Evolutionary conservation across 2,113 vertebrate genomes (phyloP).

Genomic region (Neogobius melanostomus): DNA sequence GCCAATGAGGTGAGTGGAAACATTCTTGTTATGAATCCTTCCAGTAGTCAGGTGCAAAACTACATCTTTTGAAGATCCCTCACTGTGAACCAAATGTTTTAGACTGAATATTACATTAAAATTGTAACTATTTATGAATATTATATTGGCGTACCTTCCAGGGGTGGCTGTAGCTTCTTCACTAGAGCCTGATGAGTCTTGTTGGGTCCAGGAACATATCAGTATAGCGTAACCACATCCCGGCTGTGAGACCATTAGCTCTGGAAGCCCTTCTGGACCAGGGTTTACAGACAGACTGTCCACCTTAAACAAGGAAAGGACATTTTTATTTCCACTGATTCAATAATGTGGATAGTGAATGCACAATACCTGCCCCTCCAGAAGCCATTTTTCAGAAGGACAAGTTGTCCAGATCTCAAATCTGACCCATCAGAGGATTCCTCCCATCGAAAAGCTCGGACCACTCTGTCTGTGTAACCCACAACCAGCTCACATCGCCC

Average conservation of each 20-base stretch:
- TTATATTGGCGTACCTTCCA: conserved; percentile 40
- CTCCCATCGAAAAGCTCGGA: conserved; percentile 96
- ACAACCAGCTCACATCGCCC: conserved; percentile 90
- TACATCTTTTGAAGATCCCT: conserved; percentile 82
- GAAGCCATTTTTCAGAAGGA: conserved; percentile 93
- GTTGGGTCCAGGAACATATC: conserved; percentile 88
- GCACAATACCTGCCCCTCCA: conserved; percentile 90
- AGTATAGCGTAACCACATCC: conserved; percentile 94
- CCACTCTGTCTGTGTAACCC: conserved; percentile 96
- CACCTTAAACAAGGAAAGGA: conserved; percentile 76
- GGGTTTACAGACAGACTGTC: conserved; percentile 94
- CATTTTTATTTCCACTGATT: background rate
- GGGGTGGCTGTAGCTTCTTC: conserved; percentile 66
- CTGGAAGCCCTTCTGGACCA: conserved; percentile 83
- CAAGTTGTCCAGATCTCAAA: conserved; percentile 81
- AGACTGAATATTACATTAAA: background rate
- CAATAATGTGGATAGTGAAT: too few relatives aligned
- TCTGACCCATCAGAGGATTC: conserved; percentile 80
- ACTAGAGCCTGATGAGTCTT: conserved; percentile 51
- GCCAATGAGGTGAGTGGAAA: conserved; percentile 95
- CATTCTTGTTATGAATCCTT: conserved; percentile 97
- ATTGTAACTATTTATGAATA: background rate
- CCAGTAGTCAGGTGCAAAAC: conserved; percentile 90
- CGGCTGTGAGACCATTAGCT: conserved; percentile 96
- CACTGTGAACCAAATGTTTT: conserved; percentile 64